Conservation (phyloP, 1,140 invertebrate species). For the Choristoneura fumiferana region DNA sequence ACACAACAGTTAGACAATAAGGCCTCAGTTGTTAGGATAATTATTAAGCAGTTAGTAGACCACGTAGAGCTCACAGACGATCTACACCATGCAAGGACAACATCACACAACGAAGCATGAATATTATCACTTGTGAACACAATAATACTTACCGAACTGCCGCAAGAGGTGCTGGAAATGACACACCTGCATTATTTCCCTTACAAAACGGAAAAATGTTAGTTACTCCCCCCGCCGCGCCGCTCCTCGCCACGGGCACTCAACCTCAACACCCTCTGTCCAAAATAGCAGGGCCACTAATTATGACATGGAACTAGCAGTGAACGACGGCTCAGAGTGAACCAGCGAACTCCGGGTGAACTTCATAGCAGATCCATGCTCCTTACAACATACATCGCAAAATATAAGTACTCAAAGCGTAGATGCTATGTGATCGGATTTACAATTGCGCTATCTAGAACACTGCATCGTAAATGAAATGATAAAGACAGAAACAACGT, state of each 20-base stretch:
- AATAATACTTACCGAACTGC: conserved; percentile 77
- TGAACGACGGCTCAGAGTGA: conserved; percentile 25
- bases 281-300: conserved; percentile 69
- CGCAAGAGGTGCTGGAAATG: conserved; percentile 78
- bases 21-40: no score
- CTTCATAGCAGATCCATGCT: conserved; percentile 58
- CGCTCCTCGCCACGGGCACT: conserved; percentile 50
- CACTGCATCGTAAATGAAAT: conserved; percentile 50
- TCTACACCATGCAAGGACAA: conserved; percentile 23
- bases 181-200: conserved; percentile 78
- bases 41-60: conserved; percentile 13
- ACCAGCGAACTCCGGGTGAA: conserved; percentile 43
- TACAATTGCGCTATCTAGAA: conserved; percentile 63
- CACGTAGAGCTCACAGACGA: conserved; percentile 5
- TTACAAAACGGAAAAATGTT: conserved; percentile 55
- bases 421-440: conserved; percentile 54
- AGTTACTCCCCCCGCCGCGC: conserved; percentile 45
- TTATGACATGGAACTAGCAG: conserved; percentile 61
- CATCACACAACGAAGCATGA: conserved; percentile 31
- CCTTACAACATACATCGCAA: conserved; percentile 62
- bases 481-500: conserved; percentile 41
- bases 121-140: conserved; percentile 20
- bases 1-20: no score
- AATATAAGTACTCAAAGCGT: conserved; percentile 58
- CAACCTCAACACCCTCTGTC: conserved; percentile 72